Base-by-base conservation (phyloP, 2,888 invertebrate genomes). In the Lutraria lutraria region DNA sequence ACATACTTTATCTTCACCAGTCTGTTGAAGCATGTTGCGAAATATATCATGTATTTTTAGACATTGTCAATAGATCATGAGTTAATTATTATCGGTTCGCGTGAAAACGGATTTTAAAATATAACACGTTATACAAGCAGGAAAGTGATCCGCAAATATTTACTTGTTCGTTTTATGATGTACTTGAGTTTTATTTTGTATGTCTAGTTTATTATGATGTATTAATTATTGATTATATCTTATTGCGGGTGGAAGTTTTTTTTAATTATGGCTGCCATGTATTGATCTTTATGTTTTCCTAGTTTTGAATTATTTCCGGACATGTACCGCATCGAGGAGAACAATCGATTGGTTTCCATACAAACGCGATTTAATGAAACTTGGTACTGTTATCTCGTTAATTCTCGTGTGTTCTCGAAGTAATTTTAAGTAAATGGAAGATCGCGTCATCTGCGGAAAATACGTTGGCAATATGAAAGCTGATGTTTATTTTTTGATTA, bases 231-330 rank as follows among this genome's bases (percentile, higher is more conserved):
- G 63, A 68, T 25, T n/a, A 25, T 25, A 68, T 68, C 25, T 25
- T 68, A 25, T 68, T 4, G 63, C 63, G 63, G n/a, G 63, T 68
- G 63, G 63, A 3, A 68, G 12, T 60, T 68, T 2, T 25, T 68
- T 68, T 68, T 68, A 68, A 68, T 68, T 68, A 68, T 68, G 63
- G n/a, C 63, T 68, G 13, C 63, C 63, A n/a, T 25, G 25, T 68
- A 68, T 68, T 68, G 63, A 68, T 25, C n/a, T 21, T 25, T 68
- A 68, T 68, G 63, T 68, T 68, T 68, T 68, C 63, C n/a, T 68
- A 25, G 63, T 25, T 2, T 68, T n/a, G 63, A 68, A 68, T n/a
- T 68, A 68, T 68, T 68, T 68, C 63, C 63, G 63, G 63, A 68
- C 63, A 68, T 25, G 25, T 68, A 68, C 25, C 63, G 63, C 25